Base-by-base conservation (phyloP, 2,888 invertebrate species). In the Andrena hattorfiana region DNA sequence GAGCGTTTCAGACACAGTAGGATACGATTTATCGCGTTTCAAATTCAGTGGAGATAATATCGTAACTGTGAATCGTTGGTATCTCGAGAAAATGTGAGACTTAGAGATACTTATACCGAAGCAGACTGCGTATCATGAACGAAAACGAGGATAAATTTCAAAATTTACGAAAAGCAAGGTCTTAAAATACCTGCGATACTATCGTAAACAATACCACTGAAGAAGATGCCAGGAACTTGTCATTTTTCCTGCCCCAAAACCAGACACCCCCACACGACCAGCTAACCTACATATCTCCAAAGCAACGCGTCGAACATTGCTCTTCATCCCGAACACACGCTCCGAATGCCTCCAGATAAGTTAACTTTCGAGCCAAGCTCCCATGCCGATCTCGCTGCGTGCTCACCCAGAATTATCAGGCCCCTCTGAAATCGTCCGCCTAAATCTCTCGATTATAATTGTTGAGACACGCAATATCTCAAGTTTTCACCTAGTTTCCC, bases 401-500 rank as follows among this genome's bases (percentile, higher is more conserved):
- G n/a, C n/a, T 6, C 16, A 3, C 26, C 35, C 23, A 63, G 56
- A 76, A 35, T 26, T 26, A 28, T 62, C 16, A 56, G 26, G 28
- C n/a, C 6, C 60, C 28, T 2, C 5, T 2, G 13, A 67, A 54
- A 67, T 81, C 69, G 48, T 67, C 20, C 60, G 28, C 3, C n/a
- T 42, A 16, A 63, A 79, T 56, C 32, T 60, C 13, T 8, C 70
- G 54, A 60, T 49, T 66, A 49, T 81, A 76, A 82, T 82, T 62
- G 66, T 70, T 49, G 56, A 56, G 67, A 66, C 48, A 48, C 75
- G 70, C 62, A 26, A 73, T 77, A 82, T 82, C 68, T 77, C 69
- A 64, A 82, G 82, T 83, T 83, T 81, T 75, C 82, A 77, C 77
- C 81, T 54, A 72, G 81, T 64, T 71, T 49, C 71, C 69, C 8